A percentile compares a stretch with the other conserved stretches of the same genome.
Conservation (phyloP, 1,140 invertebrate species). For the Drosophila tropicalis region DNA sequence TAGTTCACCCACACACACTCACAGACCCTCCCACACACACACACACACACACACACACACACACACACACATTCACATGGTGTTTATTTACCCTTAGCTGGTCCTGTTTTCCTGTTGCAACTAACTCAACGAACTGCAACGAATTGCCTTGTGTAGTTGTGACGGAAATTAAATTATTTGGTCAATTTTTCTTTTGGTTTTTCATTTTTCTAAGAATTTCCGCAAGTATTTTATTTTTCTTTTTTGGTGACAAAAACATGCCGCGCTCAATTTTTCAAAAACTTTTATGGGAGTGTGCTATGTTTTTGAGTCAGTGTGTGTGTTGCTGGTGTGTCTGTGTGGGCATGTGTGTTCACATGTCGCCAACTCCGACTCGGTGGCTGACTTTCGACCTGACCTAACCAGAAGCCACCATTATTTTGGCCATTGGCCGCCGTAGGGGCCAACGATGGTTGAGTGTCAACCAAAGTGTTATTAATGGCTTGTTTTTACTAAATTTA, state of each 20-base stretch:
- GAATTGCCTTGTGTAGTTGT: constrained; percentile 47
- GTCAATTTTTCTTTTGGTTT: constrained; percentile 55
- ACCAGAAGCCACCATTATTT: constrained; percentile 28
- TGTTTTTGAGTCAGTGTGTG: constrained; percentile 36
- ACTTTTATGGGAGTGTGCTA: background rate
- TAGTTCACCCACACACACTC: constrained; percentile 18
- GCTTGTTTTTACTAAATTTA: constrained; percentile 82
- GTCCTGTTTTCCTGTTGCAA: background rate
- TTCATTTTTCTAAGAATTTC: constrained; percentile 46
- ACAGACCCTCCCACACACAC: constrained; percentile 32
- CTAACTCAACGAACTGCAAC: constrained; percentile 66
- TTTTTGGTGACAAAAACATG: constrained; percentile 74
- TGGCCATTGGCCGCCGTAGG: constrained; percentile 32
- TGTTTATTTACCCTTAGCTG: constrained; percentile 12
- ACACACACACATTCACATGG: constrained; percentile 47
- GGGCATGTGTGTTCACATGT: constrained; percentile 35
- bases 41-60: constrained; percentile 52
- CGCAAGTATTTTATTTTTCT: constrained; percentile 42
- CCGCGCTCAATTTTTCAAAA: constrained; percentile 74
- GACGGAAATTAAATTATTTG: constrained; percentile 53
- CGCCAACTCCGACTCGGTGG: constrained; percentile 48
- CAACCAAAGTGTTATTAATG: constrained; percentile 81
- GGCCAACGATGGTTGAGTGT: constrained; percentile 44
- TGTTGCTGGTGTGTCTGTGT: constrained; percentile 33
- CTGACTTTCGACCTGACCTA: constrained; percentile 55